A percentile compares a stretch with the other conserved stretches of the same genome.
Conservation (phyloP, 2,888 invertebrate genomes). For the Tillus elongatus region DNA sequence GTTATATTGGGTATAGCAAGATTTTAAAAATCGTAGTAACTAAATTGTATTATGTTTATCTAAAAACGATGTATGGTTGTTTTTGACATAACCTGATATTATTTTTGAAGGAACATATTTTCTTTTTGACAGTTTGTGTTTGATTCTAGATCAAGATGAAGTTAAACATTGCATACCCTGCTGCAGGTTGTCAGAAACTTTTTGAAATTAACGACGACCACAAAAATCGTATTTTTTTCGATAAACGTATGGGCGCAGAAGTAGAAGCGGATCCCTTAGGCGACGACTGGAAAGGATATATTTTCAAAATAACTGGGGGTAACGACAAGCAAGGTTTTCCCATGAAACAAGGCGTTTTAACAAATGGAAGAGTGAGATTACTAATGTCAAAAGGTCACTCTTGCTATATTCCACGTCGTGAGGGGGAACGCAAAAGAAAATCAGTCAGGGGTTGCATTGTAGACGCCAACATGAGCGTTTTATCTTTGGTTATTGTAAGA, state of each 20-base stretch:
- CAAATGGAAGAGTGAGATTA: constrained; percentile 88
- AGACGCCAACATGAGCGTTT: constrained; percentile 87
- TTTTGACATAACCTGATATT: too few species aligned
- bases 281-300: constrained; percentile 98
- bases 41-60: too few species aligned
- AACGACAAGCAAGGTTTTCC: constrained; percentile 99
- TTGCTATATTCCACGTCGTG: constrained; percentile 85
- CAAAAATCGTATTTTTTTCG: constrained; percentile 92
- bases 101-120: too few species aligned
- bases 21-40: too few species aligned
- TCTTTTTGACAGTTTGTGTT: background rate
- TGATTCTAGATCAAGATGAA: constrained; percentile 39
- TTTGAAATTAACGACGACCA: constrained; percentile 96
- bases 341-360: constrained; percentile 97
- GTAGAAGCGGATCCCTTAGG: constrained; percentile 86
- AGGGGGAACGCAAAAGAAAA: constrained; percentile 92
- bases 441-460: constrained; percentile 98
- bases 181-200: constrained; percentile 94
- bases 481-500: constrained; percentile 84
- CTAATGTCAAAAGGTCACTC: constrained; percentile 88
- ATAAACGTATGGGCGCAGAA: constrained; percentile 96
- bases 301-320: constrained; percentile 89
- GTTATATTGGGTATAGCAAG: too few species aligned
- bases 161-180: constrained; percentile 96
- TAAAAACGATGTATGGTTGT: too few species aligned